Conservation (phyloP, 2,888 invertebrate genomes). For the Caenorhabditis panamensis region DNA sequence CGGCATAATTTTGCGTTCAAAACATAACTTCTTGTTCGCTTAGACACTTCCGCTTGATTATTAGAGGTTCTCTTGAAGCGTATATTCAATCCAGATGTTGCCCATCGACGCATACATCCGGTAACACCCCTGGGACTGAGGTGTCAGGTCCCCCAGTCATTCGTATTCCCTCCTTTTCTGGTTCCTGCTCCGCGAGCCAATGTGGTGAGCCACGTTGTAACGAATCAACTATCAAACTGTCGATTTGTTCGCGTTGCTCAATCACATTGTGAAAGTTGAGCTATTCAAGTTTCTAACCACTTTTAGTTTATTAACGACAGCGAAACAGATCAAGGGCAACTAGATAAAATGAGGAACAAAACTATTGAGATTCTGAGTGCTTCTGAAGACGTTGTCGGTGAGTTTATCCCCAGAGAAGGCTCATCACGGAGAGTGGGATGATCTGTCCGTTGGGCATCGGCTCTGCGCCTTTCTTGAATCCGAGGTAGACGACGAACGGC, state of each 20-base stretch:
- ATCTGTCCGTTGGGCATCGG: conserved; percentile 73
- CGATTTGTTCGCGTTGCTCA: conserved; percentile 59
- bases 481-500: conserved; percentile 79
- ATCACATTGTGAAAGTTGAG: conserved; percentile 25
- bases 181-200: conserved; percentile 2
- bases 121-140: conserved; percentile 5
- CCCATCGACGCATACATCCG: conserved; percentile 12
- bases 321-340: conserved; percentile 9
- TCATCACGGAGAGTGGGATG: conserved; percentile 70
- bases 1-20: not conserved
- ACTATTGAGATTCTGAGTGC: conserved; percentile 44
- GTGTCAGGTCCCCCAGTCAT: not conserved
- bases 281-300: not conserved
- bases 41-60: not conserved
- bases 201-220: conserved; percentile 48
- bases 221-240: conserved; percentile 5
- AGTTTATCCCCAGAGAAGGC: conserved; percentile 75
- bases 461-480: conserved; percentile 72
- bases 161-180: not conserved
- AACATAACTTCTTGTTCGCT: not conserved
- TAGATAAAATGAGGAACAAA: conserved; percentile 5
- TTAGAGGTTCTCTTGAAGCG: not conserved
- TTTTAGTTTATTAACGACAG: conserved; percentile 13
- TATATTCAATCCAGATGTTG: not conserved
- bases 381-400: conserved; percentile 11